A percentile compares a stretch with the other conserved stretches of the same genome.
Evolutionary conservation across 2,888 invertebrate genomes (phyloP).

Genomic region (Marronus borbonicus): DNA sequence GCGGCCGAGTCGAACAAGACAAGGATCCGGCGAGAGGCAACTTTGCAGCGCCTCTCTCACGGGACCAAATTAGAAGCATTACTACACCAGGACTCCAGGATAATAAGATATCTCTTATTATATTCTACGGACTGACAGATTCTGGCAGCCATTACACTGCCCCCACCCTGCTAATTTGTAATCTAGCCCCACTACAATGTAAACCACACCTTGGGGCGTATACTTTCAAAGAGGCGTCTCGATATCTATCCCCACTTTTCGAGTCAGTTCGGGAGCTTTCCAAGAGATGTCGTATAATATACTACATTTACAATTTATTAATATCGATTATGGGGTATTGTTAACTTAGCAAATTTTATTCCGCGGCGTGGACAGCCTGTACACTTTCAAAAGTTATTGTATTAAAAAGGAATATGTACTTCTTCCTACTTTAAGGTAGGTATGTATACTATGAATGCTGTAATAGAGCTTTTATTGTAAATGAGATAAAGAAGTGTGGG

Average conservation of each 20-base stretch:
- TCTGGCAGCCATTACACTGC: slow-evolving; percentile 69
- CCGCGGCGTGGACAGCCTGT: neutral
- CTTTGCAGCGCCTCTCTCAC: slow-evolving; percentile 58
- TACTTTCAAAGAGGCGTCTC: slow-evolving; percentile 43
- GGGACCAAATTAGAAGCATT: slow-evolving; percentile 70
- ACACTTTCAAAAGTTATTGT: neutral
- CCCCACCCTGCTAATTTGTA: slow-evolving; percentile 65
- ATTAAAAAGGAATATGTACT: neutral
- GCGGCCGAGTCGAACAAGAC: slow-evolving; percentile 48
- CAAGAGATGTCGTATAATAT: slow-evolving; percentile 40
- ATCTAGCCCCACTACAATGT: slow-evolving; percentile 62
- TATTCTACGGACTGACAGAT: slow-evolving; percentile 67
- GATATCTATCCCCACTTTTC: slow-evolving; percentile 13
- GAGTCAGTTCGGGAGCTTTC: slow-evolving; percentile 1
- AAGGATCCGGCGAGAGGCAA: slow-evolving; percentile 27
- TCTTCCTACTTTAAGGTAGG: no score
- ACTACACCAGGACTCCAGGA: slow-evolving; percentile 66
- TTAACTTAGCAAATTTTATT: neutral
- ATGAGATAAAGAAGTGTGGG: no score
- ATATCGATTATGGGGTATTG: neutral
- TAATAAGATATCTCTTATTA: slow-evolving; percentile 70
- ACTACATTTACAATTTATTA: neutral
- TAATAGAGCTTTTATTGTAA: no score
- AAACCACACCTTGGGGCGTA: slow-evolving; percentile 52
- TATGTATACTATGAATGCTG: no score